These are phyloP conservation scores for Brachymystax lenok DNA, from an alignment of 2,797 vertebrate species.

Conservation along the genomic window DNA sequence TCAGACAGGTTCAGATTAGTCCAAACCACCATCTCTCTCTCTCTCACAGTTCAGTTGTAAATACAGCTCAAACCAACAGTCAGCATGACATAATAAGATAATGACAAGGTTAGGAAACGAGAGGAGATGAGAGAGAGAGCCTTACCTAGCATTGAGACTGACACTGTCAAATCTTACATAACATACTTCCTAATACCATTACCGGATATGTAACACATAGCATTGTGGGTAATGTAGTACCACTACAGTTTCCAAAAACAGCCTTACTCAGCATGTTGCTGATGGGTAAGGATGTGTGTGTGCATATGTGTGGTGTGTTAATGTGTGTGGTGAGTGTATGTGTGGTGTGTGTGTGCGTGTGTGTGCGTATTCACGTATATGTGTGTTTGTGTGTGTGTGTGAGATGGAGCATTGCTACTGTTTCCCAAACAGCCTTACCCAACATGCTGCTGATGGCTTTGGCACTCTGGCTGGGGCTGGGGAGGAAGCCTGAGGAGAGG, in stretches of 20 bases:
- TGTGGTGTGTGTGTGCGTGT: not conserved
- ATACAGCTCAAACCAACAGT: not conserved
- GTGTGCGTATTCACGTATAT: not conserved
- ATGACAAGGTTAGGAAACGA: not conserved
- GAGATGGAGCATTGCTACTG: not conserved
- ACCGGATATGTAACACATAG: not conserved
- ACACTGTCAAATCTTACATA: not conserved
- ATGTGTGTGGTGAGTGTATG: not conserved
- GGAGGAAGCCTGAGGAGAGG: conserved; percentile 84
- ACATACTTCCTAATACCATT: not conserved
- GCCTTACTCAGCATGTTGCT: not conserved
- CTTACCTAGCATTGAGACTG: not conserved
- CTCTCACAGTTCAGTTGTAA: not conserved
- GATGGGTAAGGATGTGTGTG: not conserved
- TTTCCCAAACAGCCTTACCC: conserved; percentile 71
- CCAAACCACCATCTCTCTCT: not conserved
- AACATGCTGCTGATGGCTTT: conserved; percentile 87
- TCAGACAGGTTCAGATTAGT: not conserved
- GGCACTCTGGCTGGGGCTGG: conserved; percentile 78
- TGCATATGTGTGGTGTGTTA: not conserved
- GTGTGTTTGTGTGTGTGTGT: conserved; percentile 13
- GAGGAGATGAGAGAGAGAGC: not conserved
- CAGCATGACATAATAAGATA: not conserved
- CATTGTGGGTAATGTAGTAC: not conserved
- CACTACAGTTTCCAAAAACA: not conserved